Evolutionary conservation across 2,888 invertebrate species (phyloP).

Genomic region (Lithophane leautieri): DNA sequence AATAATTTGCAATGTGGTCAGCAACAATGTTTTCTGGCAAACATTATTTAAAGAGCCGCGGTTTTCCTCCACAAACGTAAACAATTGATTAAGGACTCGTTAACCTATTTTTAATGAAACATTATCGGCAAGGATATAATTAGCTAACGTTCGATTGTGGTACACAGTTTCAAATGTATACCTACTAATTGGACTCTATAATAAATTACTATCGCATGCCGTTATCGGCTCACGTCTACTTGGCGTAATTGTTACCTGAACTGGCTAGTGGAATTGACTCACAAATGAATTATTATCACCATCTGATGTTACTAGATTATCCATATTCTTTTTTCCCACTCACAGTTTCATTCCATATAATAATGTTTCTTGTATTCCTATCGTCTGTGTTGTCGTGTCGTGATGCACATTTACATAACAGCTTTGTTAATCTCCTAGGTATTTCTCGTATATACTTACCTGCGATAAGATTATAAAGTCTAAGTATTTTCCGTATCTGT

Average conservation of each 20-base stretch:
- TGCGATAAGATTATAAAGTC: conserved; percentile 53
- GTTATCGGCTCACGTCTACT: conserved; percentile 47
- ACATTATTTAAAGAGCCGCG: conserved; percentile 49
- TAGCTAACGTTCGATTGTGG: conserved; percentile 46
- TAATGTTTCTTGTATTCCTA: conserved; percentile 52
- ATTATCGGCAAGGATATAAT: conserved; percentile 63
- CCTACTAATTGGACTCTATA: conserved; percentile 60
- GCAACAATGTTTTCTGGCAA: conserved; percentile 41
- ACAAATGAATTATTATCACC: conserved; percentile 49
- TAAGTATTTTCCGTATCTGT: conserved; percentile 52
- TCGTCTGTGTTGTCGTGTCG: conserved; percentile 46
- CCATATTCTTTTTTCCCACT: conserved; percentile 28
- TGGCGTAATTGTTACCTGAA: conserved; percentile 36
- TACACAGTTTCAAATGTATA: conserved; percentile 45
- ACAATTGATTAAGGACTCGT: conserved; percentile 77
- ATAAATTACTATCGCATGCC: conserved; percentile 47
- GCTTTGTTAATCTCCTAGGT: conserved; percentile 58
- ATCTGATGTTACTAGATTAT: conserved; percentile 42
- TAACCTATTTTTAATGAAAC: conserved; percentile 67
- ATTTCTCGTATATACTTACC: conserved; percentile 48
- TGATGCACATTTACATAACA: conserved; percentile 58
- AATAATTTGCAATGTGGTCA: conserved; percentile 34
- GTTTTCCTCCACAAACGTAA: conserved; percentile 77
- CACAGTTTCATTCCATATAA: conserved; percentile 35
- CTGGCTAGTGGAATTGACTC: conserved; percentile 33